Evolutionary conservation across 2,797 vertebrate genomes (phyloP).

Genomic region (Protosalanx chinensis): DNA sequence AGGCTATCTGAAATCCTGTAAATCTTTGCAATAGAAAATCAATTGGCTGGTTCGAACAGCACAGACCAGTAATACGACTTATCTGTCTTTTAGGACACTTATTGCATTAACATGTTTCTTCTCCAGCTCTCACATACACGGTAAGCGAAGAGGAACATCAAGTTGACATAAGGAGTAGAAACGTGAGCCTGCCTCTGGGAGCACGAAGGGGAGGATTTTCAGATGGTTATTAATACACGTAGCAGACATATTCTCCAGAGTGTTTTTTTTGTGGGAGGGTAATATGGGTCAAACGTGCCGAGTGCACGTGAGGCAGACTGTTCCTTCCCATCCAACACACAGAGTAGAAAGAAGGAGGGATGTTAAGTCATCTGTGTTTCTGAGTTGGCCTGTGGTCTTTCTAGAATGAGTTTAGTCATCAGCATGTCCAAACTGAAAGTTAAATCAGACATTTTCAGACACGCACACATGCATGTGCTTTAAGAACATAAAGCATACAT

Average conservation of each 20-base stretch:
- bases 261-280: conserved; percentile 5
- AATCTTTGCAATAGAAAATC: background rate
- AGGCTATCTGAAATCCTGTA: background rate
- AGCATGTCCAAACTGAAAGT: conserved; percentile 3
- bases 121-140: background rate
- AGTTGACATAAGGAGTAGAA: conserved; percentile 41
- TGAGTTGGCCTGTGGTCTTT: conserved; percentile 37
- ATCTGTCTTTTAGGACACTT: background rate
- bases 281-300: conserved; percentile 64
- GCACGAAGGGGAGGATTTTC: conserved; percentile 43
- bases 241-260: conserved; percentile 32
- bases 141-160: background rate
- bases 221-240: conserved; percentile 56
- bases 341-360: conserved; percentile 16
- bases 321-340: conserved; percentile 17
- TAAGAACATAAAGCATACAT: too few species aligned
- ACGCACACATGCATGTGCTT: conserved; percentile 16
- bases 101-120: background rate
- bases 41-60: background rate
- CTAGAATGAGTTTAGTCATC: conserved; percentile 26
- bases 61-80: background rate
- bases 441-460: background rate
- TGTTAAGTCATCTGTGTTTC: conserved; percentile 39
- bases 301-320: conserved; percentile 33
- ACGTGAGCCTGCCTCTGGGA: conserved; percentile 32